Evolutionary conservation across 1,140 invertebrate genomes (phyloP).

Genomic region (Drosophila equinoxialis): DNA sequence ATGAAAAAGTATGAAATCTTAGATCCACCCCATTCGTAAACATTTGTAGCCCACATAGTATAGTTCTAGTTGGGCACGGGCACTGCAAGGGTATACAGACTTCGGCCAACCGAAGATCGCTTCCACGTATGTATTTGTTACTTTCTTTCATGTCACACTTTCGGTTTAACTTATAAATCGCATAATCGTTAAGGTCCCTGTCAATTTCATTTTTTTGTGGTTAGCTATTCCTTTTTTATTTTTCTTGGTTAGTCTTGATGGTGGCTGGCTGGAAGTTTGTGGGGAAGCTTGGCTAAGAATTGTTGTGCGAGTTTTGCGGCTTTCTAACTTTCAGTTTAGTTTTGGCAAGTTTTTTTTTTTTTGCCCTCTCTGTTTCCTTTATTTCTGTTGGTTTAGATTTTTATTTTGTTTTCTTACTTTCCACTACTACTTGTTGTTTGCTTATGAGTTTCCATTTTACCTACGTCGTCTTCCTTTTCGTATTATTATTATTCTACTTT

Average conservation of each 20-base stretch:
- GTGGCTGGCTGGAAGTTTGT: not conserved
- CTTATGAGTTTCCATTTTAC: constrained; percentile 38
- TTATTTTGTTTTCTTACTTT: constrained; percentile 24
- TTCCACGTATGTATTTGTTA: not conserved
- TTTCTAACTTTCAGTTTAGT: constrained; percentile 30
- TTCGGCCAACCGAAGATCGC: not conserved
- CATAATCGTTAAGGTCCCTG: constrained; percentile 16
- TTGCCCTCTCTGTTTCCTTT: constrained; percentile 1
- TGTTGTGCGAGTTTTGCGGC: constrained; percentile 35
- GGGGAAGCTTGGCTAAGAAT: constrained; percentile 1
- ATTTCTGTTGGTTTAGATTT: constrained; percentile 30
- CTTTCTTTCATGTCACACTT: not conserved
- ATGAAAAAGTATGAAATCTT: too few relatives aligned
- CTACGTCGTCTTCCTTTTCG: not conserved
- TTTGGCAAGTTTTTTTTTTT: constrained; percentile 24
- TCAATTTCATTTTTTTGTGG: constrained; percentile 3
- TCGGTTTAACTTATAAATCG: constrained; percentile 13
- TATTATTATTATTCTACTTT: constrained; percentile 6
- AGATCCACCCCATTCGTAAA: too few relatives aligned
- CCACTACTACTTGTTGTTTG: constrained; percentile 26
- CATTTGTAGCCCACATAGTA: too few relatives aligned
- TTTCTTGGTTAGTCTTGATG: not conserved
- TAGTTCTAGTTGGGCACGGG: too few relatives aligned
- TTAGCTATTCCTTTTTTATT: not conserved
- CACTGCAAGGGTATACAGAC: not conserved